Evolutionary conservation across 2,113 vertebrate species (phyloP).

Genomic region (Rhombomys opimus): DNA sequence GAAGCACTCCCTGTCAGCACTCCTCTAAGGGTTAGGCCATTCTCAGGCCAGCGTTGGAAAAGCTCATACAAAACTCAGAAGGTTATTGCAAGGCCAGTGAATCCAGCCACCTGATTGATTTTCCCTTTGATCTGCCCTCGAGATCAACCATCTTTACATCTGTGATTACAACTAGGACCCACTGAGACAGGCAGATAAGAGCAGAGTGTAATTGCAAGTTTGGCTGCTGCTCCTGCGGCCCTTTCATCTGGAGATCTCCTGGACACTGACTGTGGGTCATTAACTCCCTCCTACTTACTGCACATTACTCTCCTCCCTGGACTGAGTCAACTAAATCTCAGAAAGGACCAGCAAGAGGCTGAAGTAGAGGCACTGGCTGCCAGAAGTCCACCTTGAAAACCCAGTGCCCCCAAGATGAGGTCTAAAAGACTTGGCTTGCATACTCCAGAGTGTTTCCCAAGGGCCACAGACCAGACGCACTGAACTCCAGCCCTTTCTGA

Average conservation of each 20-base stretch:
- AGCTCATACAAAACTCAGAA: not conserved
- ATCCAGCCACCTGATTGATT: not conserved
- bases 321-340: not conserved
- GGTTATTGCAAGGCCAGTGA: not conserved
- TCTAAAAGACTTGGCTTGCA: not conserved
- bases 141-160: not conserved
- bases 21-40: not conserved
- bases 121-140: slow-evolving; percentile 43
- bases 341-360: not conserved
- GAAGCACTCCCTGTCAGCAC: not conserved
- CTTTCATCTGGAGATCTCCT: not conserved
- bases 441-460: not conserved
- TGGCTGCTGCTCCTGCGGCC: no score
- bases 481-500: not conserved
- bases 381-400: not conserved
- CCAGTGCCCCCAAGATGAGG: not conserved
- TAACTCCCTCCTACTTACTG: not conserved
- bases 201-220: not conserved
- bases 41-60: not conserved
- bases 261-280: not conserved
- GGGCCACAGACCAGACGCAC: not conserved
- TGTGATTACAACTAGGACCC: not conserved
- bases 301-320: not conserved
- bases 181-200: not conserved
- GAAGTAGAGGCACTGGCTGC: not conserved